Conservation (phyloP, 2,113 vertebrate species). For the Indicator maculatus region DNA sequence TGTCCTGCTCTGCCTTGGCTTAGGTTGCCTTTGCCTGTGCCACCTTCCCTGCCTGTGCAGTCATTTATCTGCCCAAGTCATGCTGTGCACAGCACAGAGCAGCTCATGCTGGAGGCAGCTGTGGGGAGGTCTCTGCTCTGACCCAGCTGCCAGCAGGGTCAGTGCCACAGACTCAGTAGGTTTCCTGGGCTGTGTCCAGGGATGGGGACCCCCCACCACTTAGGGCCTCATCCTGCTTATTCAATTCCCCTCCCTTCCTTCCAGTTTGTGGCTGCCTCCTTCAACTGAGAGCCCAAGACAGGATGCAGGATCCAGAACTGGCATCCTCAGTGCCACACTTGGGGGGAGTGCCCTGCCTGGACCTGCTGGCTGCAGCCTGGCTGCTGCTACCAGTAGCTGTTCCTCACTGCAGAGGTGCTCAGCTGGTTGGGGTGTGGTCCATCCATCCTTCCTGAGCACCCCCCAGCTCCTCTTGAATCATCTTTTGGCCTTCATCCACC, state of each 20-base stretch:
- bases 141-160: neutral
- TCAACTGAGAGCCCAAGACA: neutral
- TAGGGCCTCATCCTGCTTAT: rapidly evolving
- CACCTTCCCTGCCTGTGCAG: neutral
- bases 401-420: neutral
- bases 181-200: neutral
- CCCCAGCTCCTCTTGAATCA: neutral
- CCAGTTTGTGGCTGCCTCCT: neutral
- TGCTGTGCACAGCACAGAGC: neutral
- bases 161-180: rapidly evolving
- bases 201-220: neutral
- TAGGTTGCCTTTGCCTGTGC: rapidly evolving
- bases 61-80: neutral
- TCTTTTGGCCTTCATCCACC: neutral
- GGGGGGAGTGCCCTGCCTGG: neutral
- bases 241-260: neutral
- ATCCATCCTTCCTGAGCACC: rapidly evolving
- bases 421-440: neutral
- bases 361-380: neutral
- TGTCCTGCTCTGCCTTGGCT: rapidly evolving
- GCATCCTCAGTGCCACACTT: rapidly evolving
- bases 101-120: neutral
- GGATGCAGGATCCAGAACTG: rapidly evolving
- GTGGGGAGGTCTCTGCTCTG: rapidly evolving
- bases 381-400: neutral